Evolutionary conservation across 2,888 invertebrate genomes (phyloP), one percentile per base, ranked within the genome.

Genomic region (Thalpophila matura): DNA sequence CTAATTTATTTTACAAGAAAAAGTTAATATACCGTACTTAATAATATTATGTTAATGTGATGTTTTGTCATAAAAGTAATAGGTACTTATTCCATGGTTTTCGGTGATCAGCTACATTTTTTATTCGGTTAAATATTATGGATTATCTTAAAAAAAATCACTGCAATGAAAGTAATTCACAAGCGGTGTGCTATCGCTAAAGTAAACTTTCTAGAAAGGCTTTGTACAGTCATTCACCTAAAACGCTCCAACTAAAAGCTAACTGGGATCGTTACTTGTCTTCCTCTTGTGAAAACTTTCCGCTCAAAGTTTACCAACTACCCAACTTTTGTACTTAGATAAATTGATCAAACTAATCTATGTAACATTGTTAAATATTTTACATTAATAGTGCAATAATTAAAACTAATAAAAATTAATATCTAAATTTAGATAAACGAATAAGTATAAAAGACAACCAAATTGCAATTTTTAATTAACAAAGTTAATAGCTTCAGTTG

Each of bases 381-480:
- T 20, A 7, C 12, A 47, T 18, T n/a, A 18, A 1, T 14, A 12
- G 14, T 14, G 22, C 22, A 16, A 7, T 27, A 29, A 47, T 56
- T 22, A 31, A n/a, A 35, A 12, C 1, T 14, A 14, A 38, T 49
- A 42, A 7, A 49, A 53, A 29, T 29, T 12, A 40, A 38, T n/a
- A 26, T n/a, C 5, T n/a, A 14, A 20, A 51, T 16, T 29, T 20
- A 54, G 5, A 55, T 31, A 18, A 29, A 40, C 27, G 2, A 38
- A 35, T 38, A 14, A 10, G 0, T 51, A 54, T 38, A 40, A 64
- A 54, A 24, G 18, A 3, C 37, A 65, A 49, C 55, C 20, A 53
- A 69, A 73, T 54, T 35, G 38, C 14, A 37, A 51, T 74, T 74
- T 71, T 56, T 58, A 61, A 66, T 73, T 45, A 59, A 55, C 20